Percentiles rank a stretch among this genome's conserved stretches.
Conservation (phyloP, 2,888 invertebrate species). For the Alloplasta piceator region DNA sequence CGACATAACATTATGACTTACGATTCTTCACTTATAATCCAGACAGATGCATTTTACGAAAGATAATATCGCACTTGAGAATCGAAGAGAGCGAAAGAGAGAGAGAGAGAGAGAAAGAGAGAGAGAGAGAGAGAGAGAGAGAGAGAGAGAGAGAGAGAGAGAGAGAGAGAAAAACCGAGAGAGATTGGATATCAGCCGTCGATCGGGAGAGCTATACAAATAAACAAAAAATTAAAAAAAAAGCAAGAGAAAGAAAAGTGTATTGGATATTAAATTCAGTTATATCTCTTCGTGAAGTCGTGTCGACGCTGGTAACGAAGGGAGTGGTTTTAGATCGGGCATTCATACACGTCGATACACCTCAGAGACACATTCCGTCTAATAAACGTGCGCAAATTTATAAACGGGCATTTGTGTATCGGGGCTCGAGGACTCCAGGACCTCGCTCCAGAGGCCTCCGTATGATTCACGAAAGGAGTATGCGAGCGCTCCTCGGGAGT, state of each 20-base stretch:
- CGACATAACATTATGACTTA: constrained; percentile 40
- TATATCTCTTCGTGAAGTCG: constrained; percentile 35
- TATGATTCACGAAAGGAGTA: background rate
- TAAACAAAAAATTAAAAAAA: no score
- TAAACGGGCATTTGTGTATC: constrained; percentile 13
- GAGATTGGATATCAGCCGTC: no score
- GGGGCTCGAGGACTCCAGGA: constrained; percentile 26
- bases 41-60: constrained; percentile 29
- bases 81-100: constrained; percentile 36
- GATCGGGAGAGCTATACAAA: no score
- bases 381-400: constrained; percentile 40
- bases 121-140: background rate
- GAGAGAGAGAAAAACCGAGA: background rate
- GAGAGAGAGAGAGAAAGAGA: constrained; percentile 2
- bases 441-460: background rate
- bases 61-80: constrained; percentile 21
- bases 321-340: constrained; percentile 53
- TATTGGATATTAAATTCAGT: constrained; percentile 16
- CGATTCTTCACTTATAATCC: constrained; percentile 19
- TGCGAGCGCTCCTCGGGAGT: background rate
- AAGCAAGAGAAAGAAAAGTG: background rate
- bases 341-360: constrained; percentile 8
- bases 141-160: no score
- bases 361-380: constrained; percentile 52
- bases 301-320: constrained; percentile 40